Percentiles rank a stretch among this genome's conserved stretches.
These are phyloP conservation scores for Helicolenus hilgendorfi DNA, from an alignment of 2,797 vertebrate genomes.

Conservation along the genomic window DNA sequence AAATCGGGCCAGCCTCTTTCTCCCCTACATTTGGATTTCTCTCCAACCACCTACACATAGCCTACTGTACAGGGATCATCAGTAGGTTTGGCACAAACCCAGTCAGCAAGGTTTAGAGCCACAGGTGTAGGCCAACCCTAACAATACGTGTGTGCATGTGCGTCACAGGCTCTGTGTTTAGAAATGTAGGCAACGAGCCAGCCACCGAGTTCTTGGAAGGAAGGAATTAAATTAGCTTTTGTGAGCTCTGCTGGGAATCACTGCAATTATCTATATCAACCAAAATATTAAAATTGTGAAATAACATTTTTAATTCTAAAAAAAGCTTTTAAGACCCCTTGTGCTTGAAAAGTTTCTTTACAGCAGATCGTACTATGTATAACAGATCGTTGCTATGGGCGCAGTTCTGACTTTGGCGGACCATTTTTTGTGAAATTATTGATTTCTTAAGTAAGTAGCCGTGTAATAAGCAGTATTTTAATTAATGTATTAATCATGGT, in stretches of 20 bases:
- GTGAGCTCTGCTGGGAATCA: conserved; percentile 38
- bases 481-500: background rate
- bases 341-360: background rate
- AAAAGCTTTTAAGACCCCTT: background rate
- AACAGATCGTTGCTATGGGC: too few relatives aligned
- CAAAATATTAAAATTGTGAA: background rate
- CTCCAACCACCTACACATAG: conserved; percentile 8
- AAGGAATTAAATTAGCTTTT: conserved; percentile 57
- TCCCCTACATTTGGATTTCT: background rate
- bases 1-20: background rate
- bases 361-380: too few relatives aligned
- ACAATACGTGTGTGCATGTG: conserved; percentile 67
- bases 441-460: too few relatives aligned
- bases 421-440: too few relatives aligned
- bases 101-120: conserved; percentile 62
- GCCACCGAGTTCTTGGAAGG: conserved; percentile 74
- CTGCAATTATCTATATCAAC: conserved; percentile 37
- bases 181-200: conserved; percentile 80
- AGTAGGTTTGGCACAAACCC: conserved; percentile 56
- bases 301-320: background rate
- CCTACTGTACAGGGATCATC: conserved; percentile 31
- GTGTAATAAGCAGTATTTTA: background rate
- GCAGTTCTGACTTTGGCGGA: too few relatives aligned
- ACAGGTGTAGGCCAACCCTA: conserved; percentile 77
- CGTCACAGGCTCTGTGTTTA: conserved; percentile 81